Evolutionary conservation across 2,797 vertebrate genomes (phyloP).

Genomic region (Rhinoraja longicauda): DNA sequence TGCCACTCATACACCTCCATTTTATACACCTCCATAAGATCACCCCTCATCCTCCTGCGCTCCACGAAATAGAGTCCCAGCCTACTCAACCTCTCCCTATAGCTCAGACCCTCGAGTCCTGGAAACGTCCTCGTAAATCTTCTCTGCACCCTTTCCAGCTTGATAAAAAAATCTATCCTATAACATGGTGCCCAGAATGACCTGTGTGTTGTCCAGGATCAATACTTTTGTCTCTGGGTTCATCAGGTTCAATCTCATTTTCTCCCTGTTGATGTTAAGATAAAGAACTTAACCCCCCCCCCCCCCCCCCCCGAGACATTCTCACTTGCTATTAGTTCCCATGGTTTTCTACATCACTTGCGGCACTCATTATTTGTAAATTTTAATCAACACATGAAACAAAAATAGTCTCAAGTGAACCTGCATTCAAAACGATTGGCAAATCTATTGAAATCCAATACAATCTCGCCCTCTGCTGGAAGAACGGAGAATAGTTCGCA

Average conservation of each 20-base stretch:
- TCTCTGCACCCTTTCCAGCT: too few relatives aligned
- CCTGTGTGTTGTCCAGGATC: background rate
- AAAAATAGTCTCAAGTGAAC: background rate
- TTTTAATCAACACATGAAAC: background rate
- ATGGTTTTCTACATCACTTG: background rate
- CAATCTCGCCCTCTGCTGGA: slow-evolving; percentile 17
- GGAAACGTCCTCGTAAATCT: too few relatives aligned
- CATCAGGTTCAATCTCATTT: background rate
- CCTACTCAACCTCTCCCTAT: too few relatives aligned
- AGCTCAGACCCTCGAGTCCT: too few relatives aligned
- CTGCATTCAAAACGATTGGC: background rate
- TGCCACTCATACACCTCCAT: too few relatives aligned
- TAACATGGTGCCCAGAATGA: background rate
- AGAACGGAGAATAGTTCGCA: background rate
- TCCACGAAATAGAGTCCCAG: too few relatives aligned
- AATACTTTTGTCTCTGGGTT: background rate
- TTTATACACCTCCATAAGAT: too few relatives aligned
- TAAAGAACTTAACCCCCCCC: background rate
- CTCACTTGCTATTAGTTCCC: background rate
- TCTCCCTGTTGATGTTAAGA: too few relatives aligned
- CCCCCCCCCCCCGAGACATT: background rate
- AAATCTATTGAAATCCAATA: background rate
- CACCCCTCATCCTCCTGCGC: too few relatives aligned
- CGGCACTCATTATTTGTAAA: background rate
- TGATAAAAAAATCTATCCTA: too few relatives aligned